phyloP scores from a whole-genome alignment of 92 coral and sea anemone genomes.

The Phenganax subtilis region DNA sequence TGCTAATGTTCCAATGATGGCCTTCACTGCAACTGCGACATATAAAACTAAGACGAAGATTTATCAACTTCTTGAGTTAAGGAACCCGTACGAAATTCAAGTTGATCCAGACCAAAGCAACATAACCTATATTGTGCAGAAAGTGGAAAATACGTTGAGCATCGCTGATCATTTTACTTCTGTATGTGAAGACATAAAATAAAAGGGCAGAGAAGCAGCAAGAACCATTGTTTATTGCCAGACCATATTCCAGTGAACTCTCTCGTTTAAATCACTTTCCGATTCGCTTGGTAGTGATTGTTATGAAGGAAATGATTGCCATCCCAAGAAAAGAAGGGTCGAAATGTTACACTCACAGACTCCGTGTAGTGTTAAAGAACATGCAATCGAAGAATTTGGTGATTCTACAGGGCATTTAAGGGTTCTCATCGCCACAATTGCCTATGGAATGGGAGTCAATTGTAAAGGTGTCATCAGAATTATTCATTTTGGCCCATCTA shows the following conservation, averaged over 20 bases:
- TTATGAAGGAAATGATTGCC: neutral
- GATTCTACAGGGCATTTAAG: neutral
- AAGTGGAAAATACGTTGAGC: neutral
- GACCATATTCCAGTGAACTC: conserved; percentile 31
- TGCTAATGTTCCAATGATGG: conserved; percentile 49
- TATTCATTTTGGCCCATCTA: conserved; percentile 54
- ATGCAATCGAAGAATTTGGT: neutral
- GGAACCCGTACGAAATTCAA: conserved; percentile 26
- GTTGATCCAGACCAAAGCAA: conserved; percentile 45
- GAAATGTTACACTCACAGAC: conserved; percentile 24
- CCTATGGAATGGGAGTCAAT: conserved; percentile 1
- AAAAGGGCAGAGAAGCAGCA: conserved; percentile 8
- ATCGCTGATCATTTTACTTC: conserved; percentile 14
- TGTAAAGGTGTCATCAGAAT: conserved; percentile 16
- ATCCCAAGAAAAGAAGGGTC: neutral
- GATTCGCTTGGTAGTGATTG: neutral
- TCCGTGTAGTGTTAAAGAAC: conserved; percentile 1
- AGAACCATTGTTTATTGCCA: conserved; percentile 28
- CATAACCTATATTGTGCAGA: conserved; percentile 28
- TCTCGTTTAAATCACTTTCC: neutral
- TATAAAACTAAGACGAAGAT: conserved; percentile 32
- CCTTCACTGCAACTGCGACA: conserved; percentile 63
- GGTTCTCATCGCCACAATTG: conserved; percentile 17
- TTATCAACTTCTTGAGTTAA: conserved; percentile 27
- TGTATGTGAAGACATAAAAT: neutral